phyloP scores from a whole-genome alignment of 2,113 vertebrate species.

The Salvelinus namaycush region DNA sequence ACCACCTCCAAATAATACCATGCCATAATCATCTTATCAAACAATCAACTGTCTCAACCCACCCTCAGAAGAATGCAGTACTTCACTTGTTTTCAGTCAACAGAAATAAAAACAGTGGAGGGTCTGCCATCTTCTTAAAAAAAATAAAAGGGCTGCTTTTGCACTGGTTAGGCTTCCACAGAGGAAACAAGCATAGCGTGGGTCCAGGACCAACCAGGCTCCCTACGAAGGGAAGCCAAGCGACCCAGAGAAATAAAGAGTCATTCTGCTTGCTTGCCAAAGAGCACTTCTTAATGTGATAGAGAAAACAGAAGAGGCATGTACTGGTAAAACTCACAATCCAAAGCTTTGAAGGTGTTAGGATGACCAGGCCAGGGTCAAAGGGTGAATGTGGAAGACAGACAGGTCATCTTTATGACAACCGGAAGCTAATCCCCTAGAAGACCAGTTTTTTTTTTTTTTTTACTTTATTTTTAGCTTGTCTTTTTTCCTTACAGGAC shows the following conservation, averaged over 20 bases:
- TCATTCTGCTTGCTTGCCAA: constrained; percentile 65
- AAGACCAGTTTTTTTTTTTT: constrained; percentile 60
- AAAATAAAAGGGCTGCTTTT: constrained; percentile 74
- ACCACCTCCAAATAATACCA: constrained; percentile 71
- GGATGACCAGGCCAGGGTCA: constrained; percentile 63
- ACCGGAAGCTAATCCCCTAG: constrained; percentile 65
- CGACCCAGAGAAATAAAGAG: constrained; percentile 30
- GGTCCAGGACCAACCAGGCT: constrained; percentile 30
- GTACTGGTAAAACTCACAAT: constrained; percentile 73
- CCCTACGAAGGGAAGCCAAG: constrained; percentile 37
- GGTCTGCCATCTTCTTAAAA: constrained; percentile 72
- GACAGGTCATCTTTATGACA: constrained; percentile 44
- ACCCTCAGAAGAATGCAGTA: constrained; percentile 69
- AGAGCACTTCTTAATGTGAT: constrained; percentile 70
- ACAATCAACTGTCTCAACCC: constrained; percentile 45
- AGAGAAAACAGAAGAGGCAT: constrained; percentile 71
- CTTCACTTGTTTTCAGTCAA: constrained; percentile 70
- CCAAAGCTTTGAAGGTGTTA: constrained; percentile 64
- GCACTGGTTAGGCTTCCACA: constrained; percentile 68
- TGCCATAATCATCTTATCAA: constrained; percentile 46
- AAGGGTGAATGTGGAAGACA: constrained; percentile 24
- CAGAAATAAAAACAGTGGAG: constrained; percentile 65
- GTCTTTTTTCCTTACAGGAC: constrained; percentile 10
- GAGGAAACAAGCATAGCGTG: constrained; percentile 66
- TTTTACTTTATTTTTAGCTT: neutral